These are phyloP conservation scores for Theocolax elegans DNA, from an alignment of 1,140 invertebrate genomes.

Conservation along the genomic window DNA sequence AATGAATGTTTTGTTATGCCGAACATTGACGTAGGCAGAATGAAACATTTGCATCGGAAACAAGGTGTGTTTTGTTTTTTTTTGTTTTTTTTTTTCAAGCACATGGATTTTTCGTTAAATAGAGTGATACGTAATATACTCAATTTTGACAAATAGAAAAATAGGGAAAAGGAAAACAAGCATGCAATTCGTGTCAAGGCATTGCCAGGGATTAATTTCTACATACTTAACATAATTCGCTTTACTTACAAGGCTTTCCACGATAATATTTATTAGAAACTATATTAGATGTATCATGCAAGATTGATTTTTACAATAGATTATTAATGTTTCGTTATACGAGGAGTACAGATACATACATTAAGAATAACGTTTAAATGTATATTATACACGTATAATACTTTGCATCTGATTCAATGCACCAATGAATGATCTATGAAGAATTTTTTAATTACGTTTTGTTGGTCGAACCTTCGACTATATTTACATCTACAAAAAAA, in stretches of 20 bases:
- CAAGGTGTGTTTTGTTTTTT: too few relatives aligned
- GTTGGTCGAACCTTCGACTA: too few relatives aligned
- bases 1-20: too few relatives aligned
- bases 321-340: neutral
- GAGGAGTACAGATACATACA: neutral
- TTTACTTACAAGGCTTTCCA: neutral
- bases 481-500: too few relatives aligned
- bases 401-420: neutral
- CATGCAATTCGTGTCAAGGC: neutral
- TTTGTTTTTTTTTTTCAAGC: too few relatives aligned
- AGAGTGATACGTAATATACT: too few relatives aligned
- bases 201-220: neutral
- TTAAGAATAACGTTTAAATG: neutral
- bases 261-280: neutral
- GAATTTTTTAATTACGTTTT: neutral
- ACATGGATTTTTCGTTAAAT: too few relatives aligned
- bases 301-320: neutral
- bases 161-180: too few relatives aligned
- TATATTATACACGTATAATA: neutral
- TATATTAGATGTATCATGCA: neutral
- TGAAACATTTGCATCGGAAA: too few relatives aligned
- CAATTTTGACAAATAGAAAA: too few relatives aligned
- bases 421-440: neutral
- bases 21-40: too few relatives aligned
- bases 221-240: conserved; percentile 9